Conservation (phyloP, 2,797 vertebrate genomes). For the Enteromius mattozi region DNA sequence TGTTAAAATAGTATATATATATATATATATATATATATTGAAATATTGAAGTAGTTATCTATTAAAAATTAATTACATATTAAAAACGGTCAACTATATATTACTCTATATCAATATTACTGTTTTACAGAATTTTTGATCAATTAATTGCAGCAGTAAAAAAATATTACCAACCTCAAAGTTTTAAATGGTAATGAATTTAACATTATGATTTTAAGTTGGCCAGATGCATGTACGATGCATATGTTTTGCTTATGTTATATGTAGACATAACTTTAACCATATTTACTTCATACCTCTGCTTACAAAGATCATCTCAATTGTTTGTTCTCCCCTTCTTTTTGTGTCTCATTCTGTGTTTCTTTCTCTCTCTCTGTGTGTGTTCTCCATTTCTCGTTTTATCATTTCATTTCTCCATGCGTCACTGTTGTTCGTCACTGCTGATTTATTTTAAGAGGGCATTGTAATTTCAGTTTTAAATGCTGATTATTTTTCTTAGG, state of each 20-base stretch:
- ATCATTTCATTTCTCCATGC: background rate
- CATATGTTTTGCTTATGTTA: too few relatives aligned
- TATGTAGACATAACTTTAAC: background rate
- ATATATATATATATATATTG: background rate
- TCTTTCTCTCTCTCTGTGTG: too few relatives aligned
- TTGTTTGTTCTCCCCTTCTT: background rate
- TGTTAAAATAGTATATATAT: background rate
- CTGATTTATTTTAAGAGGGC: constrained; percentile 63
- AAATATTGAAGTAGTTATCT: background rate
- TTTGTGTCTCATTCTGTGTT: background rate
- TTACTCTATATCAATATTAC: too few relatives aligned
- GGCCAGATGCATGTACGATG: too few relatives aligned
- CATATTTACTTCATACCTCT: background rate
- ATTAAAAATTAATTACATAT: background rate
- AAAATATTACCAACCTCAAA: background rate
- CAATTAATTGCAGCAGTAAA: background rate
- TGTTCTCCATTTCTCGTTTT: background rate
- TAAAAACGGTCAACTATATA: too few relatives aligned
- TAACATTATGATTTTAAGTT: background rate
- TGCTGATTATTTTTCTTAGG: constrained; percentile 56
- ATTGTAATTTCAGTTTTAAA: constrained; percentile 58
- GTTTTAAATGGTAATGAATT: background rate
- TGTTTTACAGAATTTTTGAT: background rate
- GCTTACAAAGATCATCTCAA: background rate
- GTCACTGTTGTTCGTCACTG: constrained; percentile 44